Percentiles rank a stretch among this genome's conserved stretches.
Evolutionary conservation across 2,888 invertebrate species (phyloP).

Genomic region (Thera obeliscata): DNA sequence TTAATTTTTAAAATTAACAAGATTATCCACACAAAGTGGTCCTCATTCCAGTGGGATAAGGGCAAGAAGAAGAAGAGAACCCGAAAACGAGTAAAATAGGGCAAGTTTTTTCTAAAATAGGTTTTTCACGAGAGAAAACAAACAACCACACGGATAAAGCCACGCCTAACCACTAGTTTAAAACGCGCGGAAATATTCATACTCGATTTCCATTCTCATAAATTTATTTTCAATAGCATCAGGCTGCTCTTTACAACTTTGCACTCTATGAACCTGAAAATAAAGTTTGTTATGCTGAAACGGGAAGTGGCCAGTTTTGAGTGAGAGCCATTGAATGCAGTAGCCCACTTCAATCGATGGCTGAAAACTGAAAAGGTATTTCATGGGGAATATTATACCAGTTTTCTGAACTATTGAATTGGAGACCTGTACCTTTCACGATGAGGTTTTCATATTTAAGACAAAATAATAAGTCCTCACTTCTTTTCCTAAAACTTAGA

Average conservation of each 20-base stretch:
- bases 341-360: conserved; percentile 24
- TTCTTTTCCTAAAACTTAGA: no score
- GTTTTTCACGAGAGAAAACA: no score
- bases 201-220: conserved; percentile 14
- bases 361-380: conserved; percentile 31
- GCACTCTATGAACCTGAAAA: conserved; percentile 4
- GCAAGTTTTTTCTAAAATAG: no score
- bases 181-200: conserved; percentile 13
- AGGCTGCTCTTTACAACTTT: neutral
- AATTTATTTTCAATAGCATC: conserved; percentile 18
- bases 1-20: no score
- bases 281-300: conserved; percentile 17
- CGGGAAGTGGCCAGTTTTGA: conserved; percentile 16
- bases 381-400: conserved; percentile 10
- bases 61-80: no score
- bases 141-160: neutral
- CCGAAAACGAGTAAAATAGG: no score
- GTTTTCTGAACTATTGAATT: conserved; percentile 5
- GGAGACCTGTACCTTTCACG: neutral
- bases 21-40: no score
- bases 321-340: conserved; percentile 28
- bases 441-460: no score
- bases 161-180: neutral
- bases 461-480: no score
- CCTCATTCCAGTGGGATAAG: no score